Percentiles rank a stretch among this genome's conserved stretches.
These are phyloP conservation scores for Invenusta paracnida DNA, from an alignment of 2,888 invertebrate species.

Conservation along the genomic window DNA sequence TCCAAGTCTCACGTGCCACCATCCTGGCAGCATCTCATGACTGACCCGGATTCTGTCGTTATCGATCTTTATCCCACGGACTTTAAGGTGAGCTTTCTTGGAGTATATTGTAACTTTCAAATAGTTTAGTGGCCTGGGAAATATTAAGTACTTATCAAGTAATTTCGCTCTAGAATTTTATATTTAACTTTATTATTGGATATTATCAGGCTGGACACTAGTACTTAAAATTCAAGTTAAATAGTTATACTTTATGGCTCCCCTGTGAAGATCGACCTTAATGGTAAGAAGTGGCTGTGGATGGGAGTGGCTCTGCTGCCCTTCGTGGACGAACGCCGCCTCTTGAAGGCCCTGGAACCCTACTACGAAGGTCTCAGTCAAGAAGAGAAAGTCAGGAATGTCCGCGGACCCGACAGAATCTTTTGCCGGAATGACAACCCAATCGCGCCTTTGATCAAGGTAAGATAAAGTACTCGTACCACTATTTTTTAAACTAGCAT, in stretches of 20 bases:
- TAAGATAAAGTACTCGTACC: background rate
- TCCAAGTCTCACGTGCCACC: conserved; percentile 85
- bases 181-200: no score
- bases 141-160: no score
- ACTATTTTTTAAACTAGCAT: no score
- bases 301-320: conserved; percentile 92
- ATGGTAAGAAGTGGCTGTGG: conserved; percentile 99
- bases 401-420: conserved; percentile 79
- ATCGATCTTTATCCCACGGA: conserved; percentile 98
- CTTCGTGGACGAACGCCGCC: conserved; percentile 83
- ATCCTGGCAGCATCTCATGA: conserved; percentile 88
- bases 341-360: conserved; percentile 77
- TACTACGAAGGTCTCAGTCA: conserved; percentile 75
- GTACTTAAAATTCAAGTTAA: background rate
- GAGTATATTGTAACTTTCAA: no score
- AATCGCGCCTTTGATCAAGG: conserved; percentile 64
- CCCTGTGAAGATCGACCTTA: conserved; percentile 74
- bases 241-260: background rate
- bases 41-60: conserved; percentile 71
- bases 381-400: conserved; percentile 69
- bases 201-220: no score
- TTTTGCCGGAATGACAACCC: conserved; percentile 74
- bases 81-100: conserved; percentile 46
- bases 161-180: no score
- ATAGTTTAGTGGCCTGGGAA: no score